Conservation (phyloP, 2,888 invertebrate genomes). For the Epinotia nisella region DNA sequence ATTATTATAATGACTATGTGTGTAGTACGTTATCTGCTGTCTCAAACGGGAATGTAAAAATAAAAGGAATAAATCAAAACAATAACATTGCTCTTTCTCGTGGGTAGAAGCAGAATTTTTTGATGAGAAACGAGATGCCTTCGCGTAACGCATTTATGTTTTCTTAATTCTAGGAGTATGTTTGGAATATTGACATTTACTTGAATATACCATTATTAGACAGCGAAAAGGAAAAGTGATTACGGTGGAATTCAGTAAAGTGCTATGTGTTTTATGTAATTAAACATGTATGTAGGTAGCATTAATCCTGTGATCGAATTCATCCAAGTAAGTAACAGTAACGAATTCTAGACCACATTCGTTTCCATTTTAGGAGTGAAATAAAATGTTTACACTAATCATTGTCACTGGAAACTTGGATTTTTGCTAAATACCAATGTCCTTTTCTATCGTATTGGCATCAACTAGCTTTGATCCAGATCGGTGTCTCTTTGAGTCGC, state of each 20-base stretch:
- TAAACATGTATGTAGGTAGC: neutral
- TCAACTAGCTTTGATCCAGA: constrained; percentile 26
- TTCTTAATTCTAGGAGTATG: neutral
- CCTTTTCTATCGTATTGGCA: constrained; percentile 13
- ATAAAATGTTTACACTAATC: constrained; percentile 37
- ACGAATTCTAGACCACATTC: constrained; percentile 35
- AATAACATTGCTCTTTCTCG: neutral
- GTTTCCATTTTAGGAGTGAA: constrained; percentile 26
- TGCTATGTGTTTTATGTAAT: neutral
- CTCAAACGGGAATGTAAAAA: neutral
- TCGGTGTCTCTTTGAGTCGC: constrained; percentile 9
- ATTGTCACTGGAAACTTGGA: constrained; percentile 18
- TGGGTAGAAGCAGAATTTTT: constrained; percentile 17
- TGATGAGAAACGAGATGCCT: neutral
- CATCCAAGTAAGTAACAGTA: constrained; percentile 10
- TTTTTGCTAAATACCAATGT: constrained; percentile 29
- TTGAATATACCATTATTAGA: no score
- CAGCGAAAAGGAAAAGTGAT: constrained; percentile 7
- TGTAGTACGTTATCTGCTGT: neutral
- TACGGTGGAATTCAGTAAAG: neutral
- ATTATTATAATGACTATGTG: neutral
- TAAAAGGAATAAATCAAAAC: neutral
- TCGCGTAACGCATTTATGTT: neutral
- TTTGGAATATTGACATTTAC: neutral
- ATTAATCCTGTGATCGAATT: neutral